Evolutionary conservation across 2,888 invertebrate species (phyloP), one percentile per base, ranked within the genome.

Genomic region (Apamea crenata): DNA sequence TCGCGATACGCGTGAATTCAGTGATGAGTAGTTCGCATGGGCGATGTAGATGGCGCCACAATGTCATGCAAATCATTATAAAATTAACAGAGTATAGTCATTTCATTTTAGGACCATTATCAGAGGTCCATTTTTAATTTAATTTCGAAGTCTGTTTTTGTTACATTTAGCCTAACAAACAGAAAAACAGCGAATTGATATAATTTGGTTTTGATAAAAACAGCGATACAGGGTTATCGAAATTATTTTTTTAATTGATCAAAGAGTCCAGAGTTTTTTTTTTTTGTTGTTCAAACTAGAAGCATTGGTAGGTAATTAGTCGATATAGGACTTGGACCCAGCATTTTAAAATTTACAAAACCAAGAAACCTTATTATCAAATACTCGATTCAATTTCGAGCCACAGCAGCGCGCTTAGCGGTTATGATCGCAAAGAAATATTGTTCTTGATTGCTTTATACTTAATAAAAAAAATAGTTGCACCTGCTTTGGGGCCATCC

Each of bases 371-470:
- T 69, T 53, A 59, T 29, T 47, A 50, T 50, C n/a, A 18, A 29
- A 36, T n/a, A 47, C 67, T 80, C 73, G 40, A 80, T 80, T 80
- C 73, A 81, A 81, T 81, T 80, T 80, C 59, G 66, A 80, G 66
- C 40, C n/a, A 36, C 18, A n/a, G 12, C 36, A n/a, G 36, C n/a
- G n/a, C 59, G n/a, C 36, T 7, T 56, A 59, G 12, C 12, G 36
- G 18, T 12, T 53, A 25, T 36, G 18, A 18, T 18, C n/a, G 18
- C 70, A 70, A 53, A n/a, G 4, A 50, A 70, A 50, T 32, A 18
- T 53, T 50, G 25, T 56, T 53, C 16, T 25, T 16, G 1, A 70
- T 50, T 70, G 50, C 6, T 53, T 21, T 3, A 53, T 21, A 7
- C 7, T 50, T 50, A 7, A 50, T 50, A 7, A 1, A 50, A 21